A percentile compares a stretch with the other conserved stretches of the same genome.
These are phyloP conservation scores for Diaphora mendica DNA, from an alignment of 2,888 invertebrate species.

Conservation along the genomic window DNA sequence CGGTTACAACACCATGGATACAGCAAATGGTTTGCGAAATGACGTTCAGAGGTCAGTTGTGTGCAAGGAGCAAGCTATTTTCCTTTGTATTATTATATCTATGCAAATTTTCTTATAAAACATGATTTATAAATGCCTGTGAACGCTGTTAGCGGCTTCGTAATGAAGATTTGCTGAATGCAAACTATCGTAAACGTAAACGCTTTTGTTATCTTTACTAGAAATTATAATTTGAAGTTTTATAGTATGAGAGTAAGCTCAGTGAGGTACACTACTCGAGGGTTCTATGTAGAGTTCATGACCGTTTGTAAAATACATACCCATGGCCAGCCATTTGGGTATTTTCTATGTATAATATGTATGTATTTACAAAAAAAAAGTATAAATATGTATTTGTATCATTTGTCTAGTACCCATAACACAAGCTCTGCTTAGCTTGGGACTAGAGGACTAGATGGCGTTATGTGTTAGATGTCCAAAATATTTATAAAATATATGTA, in stretches of 20 bases:
- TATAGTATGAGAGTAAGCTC: neutral
- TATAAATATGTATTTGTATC: no score
- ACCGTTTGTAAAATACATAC: neutral
- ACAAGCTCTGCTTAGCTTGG: no score
- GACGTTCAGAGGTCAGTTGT: slow-evolving; percentile 62
- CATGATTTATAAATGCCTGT: slow-evolving; percentile 14
- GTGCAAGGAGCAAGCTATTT: slow-evolving; percentile 63
- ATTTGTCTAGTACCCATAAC: no score
- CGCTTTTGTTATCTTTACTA: neutral
- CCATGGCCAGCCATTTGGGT: no score
- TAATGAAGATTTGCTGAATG: neutral
- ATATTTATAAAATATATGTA: no score
- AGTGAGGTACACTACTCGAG: neutral
- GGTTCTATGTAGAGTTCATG: no score
- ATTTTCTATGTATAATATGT: no score
- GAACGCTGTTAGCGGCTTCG: slow-evolving; percentile 17
- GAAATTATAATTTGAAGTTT: neutral
- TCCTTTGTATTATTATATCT: slow-evolving; percentile 65
- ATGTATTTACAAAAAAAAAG: no score
- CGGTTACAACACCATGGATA: slow-evolving; percentile 66
- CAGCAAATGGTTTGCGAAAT: slow-evolving; percentile 67
- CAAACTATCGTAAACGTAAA: neutral
- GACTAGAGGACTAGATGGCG: no score
- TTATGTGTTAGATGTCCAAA: no score
- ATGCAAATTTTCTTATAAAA: slow-evolving; percentile 52